Percentiles rank a stretch among this genome's conserved stretches.
Conservation (phyloP, 1,140 invertebrate genomes). For the Papilio polyxenes region DNA sequence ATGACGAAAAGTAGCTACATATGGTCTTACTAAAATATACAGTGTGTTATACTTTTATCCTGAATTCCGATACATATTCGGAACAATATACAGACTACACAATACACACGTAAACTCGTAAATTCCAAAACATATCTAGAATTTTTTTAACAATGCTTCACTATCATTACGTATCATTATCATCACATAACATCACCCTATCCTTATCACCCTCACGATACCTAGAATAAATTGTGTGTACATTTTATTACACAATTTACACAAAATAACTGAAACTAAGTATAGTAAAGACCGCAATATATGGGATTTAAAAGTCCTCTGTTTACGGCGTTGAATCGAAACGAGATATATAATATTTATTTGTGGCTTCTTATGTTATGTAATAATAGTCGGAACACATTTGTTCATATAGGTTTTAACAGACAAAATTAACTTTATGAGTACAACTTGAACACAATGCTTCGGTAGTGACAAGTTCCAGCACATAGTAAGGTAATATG, state of each 20-base stretch:
- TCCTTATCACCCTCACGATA: no score
- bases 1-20: conserved; percentile 12
- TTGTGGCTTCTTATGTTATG: not conserved
- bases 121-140: no score
- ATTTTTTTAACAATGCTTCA: no score
- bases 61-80: not conserved
- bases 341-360: not conserved
- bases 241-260: no score
- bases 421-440: conserved; percentile 12
- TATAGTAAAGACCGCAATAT: no score
- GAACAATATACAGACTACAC: not conserved
- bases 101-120: no score
- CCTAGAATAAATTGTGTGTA: no score
- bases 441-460: conserved; percentile 6
- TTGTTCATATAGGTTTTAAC: conserved; percentile 1
- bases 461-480: conserved; percentile 27
- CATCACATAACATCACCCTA: no score
- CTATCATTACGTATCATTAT: no score
- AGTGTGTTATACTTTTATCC: not conserved
- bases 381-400: not conserved
- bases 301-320: no score
- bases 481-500: conserved; percentile 24
- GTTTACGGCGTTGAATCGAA: no score
- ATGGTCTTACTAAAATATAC: not conserved
- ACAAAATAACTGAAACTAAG: no score